Percentiles rank a stretch among this genome's conserved stretches.
phyloP scores from a whole-genome alignment of 37 sponge, comb jelly and placozoan species.

The Crambe crambe region DNA sequence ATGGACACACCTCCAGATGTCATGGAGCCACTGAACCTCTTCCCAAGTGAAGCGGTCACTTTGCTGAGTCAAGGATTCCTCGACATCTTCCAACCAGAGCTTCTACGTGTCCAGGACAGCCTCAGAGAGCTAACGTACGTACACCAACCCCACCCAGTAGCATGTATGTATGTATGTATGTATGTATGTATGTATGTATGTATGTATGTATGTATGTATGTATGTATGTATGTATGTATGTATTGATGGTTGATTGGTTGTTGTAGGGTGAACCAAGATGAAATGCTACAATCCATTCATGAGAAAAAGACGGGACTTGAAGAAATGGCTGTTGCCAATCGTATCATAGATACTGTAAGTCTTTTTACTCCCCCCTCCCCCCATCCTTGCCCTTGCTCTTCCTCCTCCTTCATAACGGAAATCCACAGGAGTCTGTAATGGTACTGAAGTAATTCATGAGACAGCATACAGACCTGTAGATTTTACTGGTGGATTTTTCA shows the following conservation, averaged over 20 bases:
- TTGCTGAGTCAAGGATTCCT: constrained; percentile 49
- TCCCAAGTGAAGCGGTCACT: constrained; percentile 16
- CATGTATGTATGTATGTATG: constrained; percentile 18
- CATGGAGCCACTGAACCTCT: constrained; percentile 21
- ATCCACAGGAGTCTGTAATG: too few species aligned
- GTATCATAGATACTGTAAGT: constrained; percentile 49
- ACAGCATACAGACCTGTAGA: background rate
- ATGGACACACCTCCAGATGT: background rate
- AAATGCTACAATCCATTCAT: constrained; percentile 57
- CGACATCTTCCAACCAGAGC: constrained; percentile 52
- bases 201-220: background rate
- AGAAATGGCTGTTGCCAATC: constrained; percentile 13
- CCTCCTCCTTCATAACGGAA: too few species aligned
- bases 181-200: constrained; percentile 4
- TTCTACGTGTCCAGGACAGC: constrained; percentile 40
- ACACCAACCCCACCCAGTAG: background rate
- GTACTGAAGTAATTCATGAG: too few species aligned
- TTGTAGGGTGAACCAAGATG: constrained; percentile 46
- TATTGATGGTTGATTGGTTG: constrained; percentile 9
- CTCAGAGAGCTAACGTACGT: constrained; percentile 53
- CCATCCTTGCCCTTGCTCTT: too few species aligned
- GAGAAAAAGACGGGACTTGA: constrained; percentile 46
- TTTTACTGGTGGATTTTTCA: background rate
- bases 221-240: background rate
- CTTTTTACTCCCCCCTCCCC: too few species aligned